Percentiles rank a stretch among this genome's conserved stretches.
Conservation (phyloP, 2,113 vertebrate species). For the Procavia capensis region DNA sequence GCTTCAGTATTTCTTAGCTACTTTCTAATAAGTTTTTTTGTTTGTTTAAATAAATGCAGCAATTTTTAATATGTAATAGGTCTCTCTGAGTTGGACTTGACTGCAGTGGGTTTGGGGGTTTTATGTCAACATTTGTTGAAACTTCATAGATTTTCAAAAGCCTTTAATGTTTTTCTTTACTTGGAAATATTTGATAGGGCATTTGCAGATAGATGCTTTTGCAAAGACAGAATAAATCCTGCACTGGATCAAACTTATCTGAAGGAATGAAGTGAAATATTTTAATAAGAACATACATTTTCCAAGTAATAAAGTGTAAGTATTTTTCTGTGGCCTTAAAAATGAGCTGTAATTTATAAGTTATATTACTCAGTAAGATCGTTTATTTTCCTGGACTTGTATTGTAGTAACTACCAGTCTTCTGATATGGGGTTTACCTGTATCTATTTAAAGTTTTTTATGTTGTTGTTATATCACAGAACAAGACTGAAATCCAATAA, state of each 20-base stretch:
- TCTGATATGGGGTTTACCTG: not conserved
- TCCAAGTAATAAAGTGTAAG: not conserved
- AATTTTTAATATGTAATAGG: conserved; percentile 23
- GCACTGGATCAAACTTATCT: not conserved
- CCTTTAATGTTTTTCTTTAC: not conserved
- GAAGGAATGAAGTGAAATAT: not conserved
- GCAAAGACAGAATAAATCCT: not conserved
- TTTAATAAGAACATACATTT: not conserved
- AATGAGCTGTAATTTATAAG: not conserved
- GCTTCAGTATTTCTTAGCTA: not conserved
- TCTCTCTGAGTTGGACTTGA: no score
- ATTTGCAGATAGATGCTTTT: not conserved
- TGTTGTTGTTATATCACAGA: not conserved
- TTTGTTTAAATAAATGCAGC: conserved; percentile 25
- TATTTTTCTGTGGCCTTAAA: not conserved
- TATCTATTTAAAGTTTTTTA: not conserved
- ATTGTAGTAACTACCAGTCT: not conserved
- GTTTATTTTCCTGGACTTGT: not conserved
- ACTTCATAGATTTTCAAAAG: not conserved
- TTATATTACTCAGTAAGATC: not conserved
- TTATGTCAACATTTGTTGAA: not conserved
- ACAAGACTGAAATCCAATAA: not conserved
- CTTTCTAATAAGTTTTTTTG: conserved; percentile 26
- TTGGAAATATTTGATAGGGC: not conserved
- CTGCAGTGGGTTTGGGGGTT: no score